phyloP scores from a whole-genome alignment of 2,888 invertebrate genomes.

The Amiota minor region DNA sequence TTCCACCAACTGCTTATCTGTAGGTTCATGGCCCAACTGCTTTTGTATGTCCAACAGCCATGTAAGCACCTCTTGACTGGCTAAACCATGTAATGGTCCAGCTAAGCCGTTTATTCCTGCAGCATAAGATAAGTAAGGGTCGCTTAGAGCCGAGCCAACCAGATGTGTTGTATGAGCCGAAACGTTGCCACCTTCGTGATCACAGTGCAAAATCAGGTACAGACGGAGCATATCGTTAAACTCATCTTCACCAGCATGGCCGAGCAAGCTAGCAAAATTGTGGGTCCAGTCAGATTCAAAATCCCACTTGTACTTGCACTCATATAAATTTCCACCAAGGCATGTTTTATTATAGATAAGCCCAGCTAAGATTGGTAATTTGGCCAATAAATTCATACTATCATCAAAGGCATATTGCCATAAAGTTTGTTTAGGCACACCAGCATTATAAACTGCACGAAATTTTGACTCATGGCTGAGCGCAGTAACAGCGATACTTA shows the following conservation, averaged over 20 bases:
- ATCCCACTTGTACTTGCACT: not conserved
- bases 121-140: conserved; percentile 85
- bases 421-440: conserved; percentile 79
- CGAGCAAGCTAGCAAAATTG: conserved; percentile 79
- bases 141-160: conserved; percentile 85
- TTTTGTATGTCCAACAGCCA: conserved; percentile 90
- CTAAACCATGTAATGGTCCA: conserved; percentile 87
- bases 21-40: conserved; percentile 83
- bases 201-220: conserved; percentile 84
- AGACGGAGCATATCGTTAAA: conserved; percentile 76
- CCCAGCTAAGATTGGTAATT: conserved; percentile 85
- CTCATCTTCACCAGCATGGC: conserved; percentile 28
- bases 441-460: conserved; percentile 78
- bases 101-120: conserved; percentile 87
- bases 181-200: conserved; percentile 89
- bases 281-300: conserved; percentile 65
- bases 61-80: conserved; percentile 89
- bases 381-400: conserved; percentile 87
- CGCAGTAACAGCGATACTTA: conserved; percentile 82
- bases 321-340: conserved; percentile 48
- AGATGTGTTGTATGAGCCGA: conserved; percentile 86
- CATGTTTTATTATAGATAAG: conserved; percentile 73
- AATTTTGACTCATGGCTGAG: conserved; percentile 85
- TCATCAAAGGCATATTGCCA: conserved; percentile 86
- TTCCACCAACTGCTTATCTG: conserved; percentile 90